Conservation (phyloP, 2,888 invertebrate species). For the Andrena trimmerana region DNA sequence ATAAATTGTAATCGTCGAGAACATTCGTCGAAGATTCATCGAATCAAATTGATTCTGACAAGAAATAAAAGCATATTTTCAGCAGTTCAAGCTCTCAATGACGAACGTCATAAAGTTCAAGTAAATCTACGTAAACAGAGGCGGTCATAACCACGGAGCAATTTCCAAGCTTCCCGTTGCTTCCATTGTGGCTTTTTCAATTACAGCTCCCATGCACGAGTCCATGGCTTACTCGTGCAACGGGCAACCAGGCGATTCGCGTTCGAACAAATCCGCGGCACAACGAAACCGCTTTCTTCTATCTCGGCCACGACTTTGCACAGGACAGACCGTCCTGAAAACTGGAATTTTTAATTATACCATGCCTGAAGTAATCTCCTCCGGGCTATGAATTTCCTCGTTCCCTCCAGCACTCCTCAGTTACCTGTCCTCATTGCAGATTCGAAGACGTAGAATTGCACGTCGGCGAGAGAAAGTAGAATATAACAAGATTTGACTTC, state of each 20-base stretch:
- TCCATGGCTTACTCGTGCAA: not conserved
- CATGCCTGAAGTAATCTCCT: conserved; percentile 11
- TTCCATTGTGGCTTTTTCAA: conserved; percentile 24
- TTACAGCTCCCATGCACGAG: conserved; percentile 15
- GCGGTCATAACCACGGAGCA: conserved; percentile 19
- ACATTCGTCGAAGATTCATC: too few species aligned
- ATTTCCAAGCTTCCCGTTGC: conserved; percentile 22
- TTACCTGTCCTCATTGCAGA: conserved; percentile 16
- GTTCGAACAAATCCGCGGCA: conserved; percentile 16
- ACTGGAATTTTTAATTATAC: conserved; percentile 48
- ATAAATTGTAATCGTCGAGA: too few species aligned
- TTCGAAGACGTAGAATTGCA: conserved; percentile 14
- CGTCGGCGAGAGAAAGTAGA: not conserved
- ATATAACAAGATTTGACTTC: not conserved
- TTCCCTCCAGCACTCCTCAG: conserved; percentile 2
- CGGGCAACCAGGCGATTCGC: not conserved
- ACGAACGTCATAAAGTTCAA: not conserved
- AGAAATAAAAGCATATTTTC: not conserved
- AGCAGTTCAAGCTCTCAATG: not conserved
- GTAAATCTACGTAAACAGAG: conserved; percentile 20
- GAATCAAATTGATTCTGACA: not conserved
- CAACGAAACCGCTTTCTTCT: not conserved
- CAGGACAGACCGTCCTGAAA: not conserved
- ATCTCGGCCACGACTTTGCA: not conserved
- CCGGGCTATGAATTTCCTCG: not conserved